Conservation (phyloP, 2,888 invertebrate genomes). For the Scaptodrosophila latifasciaeformis region DNA sequence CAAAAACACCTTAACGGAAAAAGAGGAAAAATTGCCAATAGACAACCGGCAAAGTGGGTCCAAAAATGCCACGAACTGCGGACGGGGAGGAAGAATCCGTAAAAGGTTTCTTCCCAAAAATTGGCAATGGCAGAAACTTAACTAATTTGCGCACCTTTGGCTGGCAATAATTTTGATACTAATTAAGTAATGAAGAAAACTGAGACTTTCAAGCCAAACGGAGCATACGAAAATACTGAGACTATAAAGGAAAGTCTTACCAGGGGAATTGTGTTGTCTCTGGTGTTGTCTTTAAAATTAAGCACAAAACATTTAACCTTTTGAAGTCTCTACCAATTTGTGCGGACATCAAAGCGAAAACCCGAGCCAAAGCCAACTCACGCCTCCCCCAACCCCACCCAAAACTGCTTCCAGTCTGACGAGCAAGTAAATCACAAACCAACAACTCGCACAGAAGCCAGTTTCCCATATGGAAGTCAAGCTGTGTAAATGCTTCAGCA, state of each 20-base stretch:
- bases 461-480: conserved; percentile 3
- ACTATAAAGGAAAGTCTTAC: no score
- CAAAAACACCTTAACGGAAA: conserved; percentile 11
- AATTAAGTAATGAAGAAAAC: conserved; percentile 37
- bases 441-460: conserved; percentile 11
- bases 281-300: no score
- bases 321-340: no score
- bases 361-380: not conserved
- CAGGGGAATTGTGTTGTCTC: no score
- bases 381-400: not conserved
- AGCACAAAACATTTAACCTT: no score
- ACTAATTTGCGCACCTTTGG: conserved; percentile 46
- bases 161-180: conserved; percentile 33
- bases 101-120: conserved; percentile 6
- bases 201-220: no score
- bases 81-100: not conserved
- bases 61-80: conserved; percentile 6
- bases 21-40: not conserved
- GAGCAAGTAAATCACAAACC: conserved; percentile 47
- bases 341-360: conserved; percentile 3
- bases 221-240: no score
- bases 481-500: conserved; percentile 4
- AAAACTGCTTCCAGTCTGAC: conserved; percentile 17
- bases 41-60: conserved; percentile 10
- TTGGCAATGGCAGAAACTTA: conserved; percentile 8